Evolutionary conservation across 1,140 invertebrate genomes (phyloP), one percentile per base, ranked within the genome.

Genomic region (Cotesia glomerata): DNA sequence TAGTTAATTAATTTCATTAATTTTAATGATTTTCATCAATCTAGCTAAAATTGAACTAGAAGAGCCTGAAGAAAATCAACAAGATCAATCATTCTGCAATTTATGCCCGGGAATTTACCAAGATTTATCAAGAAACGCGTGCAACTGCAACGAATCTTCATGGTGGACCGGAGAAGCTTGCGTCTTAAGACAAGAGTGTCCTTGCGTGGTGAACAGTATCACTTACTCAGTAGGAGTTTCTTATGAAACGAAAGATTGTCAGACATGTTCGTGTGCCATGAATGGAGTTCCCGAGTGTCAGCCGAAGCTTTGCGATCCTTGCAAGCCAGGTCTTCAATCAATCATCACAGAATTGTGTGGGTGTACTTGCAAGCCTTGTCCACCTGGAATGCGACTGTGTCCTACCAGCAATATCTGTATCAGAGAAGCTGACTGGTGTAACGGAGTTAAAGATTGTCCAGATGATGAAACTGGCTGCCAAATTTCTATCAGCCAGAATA

Each of bases 391-490:
- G 9, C 87, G 86, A 58, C 85, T 94, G 14, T 97, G 95, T 79
- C 92, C 91, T 0, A 93, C 92, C 0, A 94, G 90, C 77, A 91
- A 92, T 54, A 85, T 92, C 58, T 97, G 95, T 77, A 90, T 97
- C 4, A 87, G 91, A 1, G 87, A 90, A 69, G 85, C 88, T 2
- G 84, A 88, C 0, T 95, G 94, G 93, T 97, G 95, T 84, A 91
- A 97, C 81, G 94, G 94, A 0, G 84, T 95, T 0, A 88, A 91
- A 74, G 92, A 97, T 80, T 97, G 95, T 82, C 91, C 91, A 2
- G 94, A 95, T 84, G 95, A 97, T 85, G 95, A 97, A 84, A 83
- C 87, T 2, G 85, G 91, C 69, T 96, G 95, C 80, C 78, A 82
- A 51, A 86, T 87, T 74, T 39, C n/a, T 54, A 14, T 32, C 68